phyloP scores from a whole-genome alignment of 2,888 invertebrate genomes.

The Drosophila greeni region DNA sequence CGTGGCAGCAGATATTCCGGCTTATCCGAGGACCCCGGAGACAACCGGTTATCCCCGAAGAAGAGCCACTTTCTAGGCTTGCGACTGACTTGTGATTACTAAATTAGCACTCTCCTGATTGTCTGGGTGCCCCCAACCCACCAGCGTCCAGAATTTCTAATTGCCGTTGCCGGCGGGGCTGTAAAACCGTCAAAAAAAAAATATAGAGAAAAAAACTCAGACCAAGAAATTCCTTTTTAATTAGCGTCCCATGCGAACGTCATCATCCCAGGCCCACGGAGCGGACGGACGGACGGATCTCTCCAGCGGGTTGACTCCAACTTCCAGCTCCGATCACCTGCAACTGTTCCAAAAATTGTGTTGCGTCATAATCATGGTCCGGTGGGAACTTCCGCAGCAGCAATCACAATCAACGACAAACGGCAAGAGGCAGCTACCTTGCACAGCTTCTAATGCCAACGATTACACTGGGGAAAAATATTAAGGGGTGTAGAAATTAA shows the following conservation, averaged over 20 bases:
- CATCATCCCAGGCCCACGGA: conserved; percentile 13
- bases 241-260: conserved; percentile 52
- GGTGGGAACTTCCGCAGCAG: conserved; percentile 69
- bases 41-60: conserved; percentile 35
- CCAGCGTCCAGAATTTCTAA: conserved; percentile 54
- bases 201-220: not conserved
- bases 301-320: too few relatives aligned
- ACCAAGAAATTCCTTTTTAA: conserved; percentile 63
- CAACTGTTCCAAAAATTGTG: conserved; percentile 53
- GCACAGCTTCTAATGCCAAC: conserved; percentile 47
- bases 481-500: not conserved
- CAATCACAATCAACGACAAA: conserved; percentile 18
- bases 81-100: conserved; percentile 63
- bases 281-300: too few relatives aligned
- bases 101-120: conserved; percentile 68
- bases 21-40: conserved; percentile 38
- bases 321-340: conserved; percentile 37
- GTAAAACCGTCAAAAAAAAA: conserved; percentile 33
- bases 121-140: conserved; percentile 19
- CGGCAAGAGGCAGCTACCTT: conserved; percentile 3
- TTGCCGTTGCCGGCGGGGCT: conserved; percentile 43
- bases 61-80: conserved; percentile 29
- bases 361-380: conserved; percentile 66
- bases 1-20: conserved; percentile 27
- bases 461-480: conserved; percentile 1